Base-by-base conservation (phyloP, 2,113 vertebrate species). In the Thunnus thynnus region DNA sequence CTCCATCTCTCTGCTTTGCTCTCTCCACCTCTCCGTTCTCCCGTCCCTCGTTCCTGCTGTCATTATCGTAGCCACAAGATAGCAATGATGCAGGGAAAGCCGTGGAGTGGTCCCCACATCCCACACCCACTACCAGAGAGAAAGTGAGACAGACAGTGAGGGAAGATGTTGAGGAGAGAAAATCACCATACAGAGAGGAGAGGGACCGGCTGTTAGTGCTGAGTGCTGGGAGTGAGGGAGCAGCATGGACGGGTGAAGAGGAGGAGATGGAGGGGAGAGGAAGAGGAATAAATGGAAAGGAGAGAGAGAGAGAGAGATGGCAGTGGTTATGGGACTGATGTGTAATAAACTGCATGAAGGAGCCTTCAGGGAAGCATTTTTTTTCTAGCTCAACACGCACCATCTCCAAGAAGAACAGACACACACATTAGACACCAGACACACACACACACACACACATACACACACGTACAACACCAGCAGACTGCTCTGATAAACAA, bases 281-380 rank as follows among this genome's bases (percentile, higher is more conserved):
- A 64, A 69, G 61, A 61, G 50, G 47, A 62, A 72, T 22, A 75
- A 81, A 76, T 84, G 75, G 50, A 73, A 66, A 63, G 41, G 41
- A 78, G 66, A 82, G 44, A 52, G 56, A 48, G 2, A 13, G 17
- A 67, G 48, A 67, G 27, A 58, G 61, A 81, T 56, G 66, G 30
- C 16, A 57, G 85, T 80, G 56, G 30, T 86, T 86, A 86, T 64
- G 77, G 82, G 84, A 85, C 87, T 89, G 86, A 90, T 90, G 82
- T 78, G 82, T 89, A 90, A 91, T 91, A 92, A 90, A 91, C 79
- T 84, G 85, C 72, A 85, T 80, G 72, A 92, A 92, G 76, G 78
- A 88, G 89, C 79, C 88, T 87, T 91, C 17, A 44, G 91, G 90
- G 89, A 86, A 80, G 73, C 86, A 75, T 88, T 88, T 78, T 86